Evolutionary conservation across 2,797 vertebrate species (phyloP), one percentile per base, ranked within the genome.

Genomic region (Argyrosomus regius): DNA sequence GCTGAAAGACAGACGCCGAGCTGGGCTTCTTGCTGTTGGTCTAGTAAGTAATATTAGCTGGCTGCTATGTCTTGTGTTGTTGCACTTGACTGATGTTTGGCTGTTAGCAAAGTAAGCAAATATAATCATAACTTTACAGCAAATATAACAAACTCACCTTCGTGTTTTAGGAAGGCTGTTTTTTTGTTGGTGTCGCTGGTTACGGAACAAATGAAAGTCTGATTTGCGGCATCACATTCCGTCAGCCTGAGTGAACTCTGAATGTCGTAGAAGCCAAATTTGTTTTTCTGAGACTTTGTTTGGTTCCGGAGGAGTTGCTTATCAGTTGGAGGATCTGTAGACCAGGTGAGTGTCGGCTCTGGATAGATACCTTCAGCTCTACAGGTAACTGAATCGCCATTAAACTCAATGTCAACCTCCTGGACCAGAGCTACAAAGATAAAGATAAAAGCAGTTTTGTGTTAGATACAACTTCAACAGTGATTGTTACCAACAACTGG

Each of bases 311-410:
- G 52, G 6, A 52, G 41, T 26, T 16, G 17, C 13, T 5, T 9
- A 39, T 39, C 3, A 13, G 13, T 56, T 0, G 52, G 73, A 8
- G 82, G 77, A 24, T 77, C 28, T 5, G 73, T 77, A 1, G 77
- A 76, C 82, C 82, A 84, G 46, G 45, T 41, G 50, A 84, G 35
- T 0, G n/a, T 49, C 2, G 82, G 82, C 49, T 53, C n/a, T 6
- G 82, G 82, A 63, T 39, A 80, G 26, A 77, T 31, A 3, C 74
- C 48, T 4, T 26, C 22, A 14, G 77, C 77, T 17, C 35, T 9
- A 5, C 77, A 84, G 53, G n/a, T 24, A 52, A 80, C 59, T 0
- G 39, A 43, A 5, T 69, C 17, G 1, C 26, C 48, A 0, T 9
- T 49, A 5, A 74, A 13, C 35, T 64, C 64, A 0, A 77, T 54